phyloP scores from a whole-genome alignment of 2,113 vertebrate species.

The Periophthalmus modestus region DNA sequence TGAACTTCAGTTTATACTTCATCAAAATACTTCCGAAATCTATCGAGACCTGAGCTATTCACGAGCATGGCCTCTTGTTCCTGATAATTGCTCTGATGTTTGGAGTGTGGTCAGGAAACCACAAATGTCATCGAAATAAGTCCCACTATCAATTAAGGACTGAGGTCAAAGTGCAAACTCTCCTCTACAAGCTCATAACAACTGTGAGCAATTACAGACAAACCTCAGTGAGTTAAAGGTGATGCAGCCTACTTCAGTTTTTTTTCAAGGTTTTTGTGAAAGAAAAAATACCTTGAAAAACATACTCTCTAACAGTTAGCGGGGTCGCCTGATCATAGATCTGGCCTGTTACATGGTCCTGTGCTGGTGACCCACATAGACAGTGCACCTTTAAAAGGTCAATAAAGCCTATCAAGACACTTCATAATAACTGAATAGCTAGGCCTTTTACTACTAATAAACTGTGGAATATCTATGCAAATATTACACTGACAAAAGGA shows the following conservation, averaged over 20 bases:
- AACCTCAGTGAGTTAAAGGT: background rate
- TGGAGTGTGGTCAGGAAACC: constrained; percentile 46
- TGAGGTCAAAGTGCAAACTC: constrained; percentile 34
- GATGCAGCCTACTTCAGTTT: background rate
- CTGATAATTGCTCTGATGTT: constrained; percentile 57
- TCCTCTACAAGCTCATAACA: constrained; percentile 48
- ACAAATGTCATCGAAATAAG: constrained; percentile 44
- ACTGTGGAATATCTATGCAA: background rate
- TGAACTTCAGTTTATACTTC: constrained; percentile 66
- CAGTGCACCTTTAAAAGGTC: background rate
- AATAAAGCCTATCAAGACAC: background rate
- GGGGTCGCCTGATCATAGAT: too few relatives aligned
- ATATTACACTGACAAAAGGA: background rate
- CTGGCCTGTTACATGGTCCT: too few relatives aligned
- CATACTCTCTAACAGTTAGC: too few relatives aligned
- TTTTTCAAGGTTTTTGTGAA: too few relatives aligned
- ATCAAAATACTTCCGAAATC: constrained; percentile 73
- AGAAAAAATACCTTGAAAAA: too few relatives aligned
- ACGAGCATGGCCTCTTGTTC: constrained; percentile 53
- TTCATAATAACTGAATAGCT: background rate
- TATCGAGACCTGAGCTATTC: constrained; percentile 63
- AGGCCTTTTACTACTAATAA: background rate
- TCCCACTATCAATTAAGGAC: constrained; percentile 27
- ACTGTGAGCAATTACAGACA: constrained; percentile 40
- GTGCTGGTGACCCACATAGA: too few relatives aligned